These are phyloP conservation scores for Muricea muricata DNA, from an alignment of 92 coral and sea anemone genomes.

Conservation along the genomic window DNA sequence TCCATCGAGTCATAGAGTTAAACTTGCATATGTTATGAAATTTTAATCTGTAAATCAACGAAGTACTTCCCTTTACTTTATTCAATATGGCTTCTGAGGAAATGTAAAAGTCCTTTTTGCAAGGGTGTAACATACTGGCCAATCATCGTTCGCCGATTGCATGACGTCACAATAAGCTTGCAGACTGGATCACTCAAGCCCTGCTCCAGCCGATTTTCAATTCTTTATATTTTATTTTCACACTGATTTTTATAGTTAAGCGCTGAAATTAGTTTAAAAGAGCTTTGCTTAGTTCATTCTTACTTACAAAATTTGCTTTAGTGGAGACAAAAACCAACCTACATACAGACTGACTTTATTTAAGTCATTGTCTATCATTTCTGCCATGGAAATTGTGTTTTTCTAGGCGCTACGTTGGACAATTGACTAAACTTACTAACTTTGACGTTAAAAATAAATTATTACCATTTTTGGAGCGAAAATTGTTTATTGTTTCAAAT, in stretches of 20 bases:
- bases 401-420: no score
- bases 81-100: slow-evolving; percentile 44
- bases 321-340: no score
- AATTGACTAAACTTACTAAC: background rate
- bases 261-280: no score
- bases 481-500: background rate
- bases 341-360: no score
- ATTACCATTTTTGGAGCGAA: background rate
- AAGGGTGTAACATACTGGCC: slow-evolving; percentile 45
- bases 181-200: no score
- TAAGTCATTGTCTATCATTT: no score
- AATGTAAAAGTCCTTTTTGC: slow-evolving; percentile 12
- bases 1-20: slow-evolving; percentile 30
- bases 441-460: background rate
- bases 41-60: slow-evolving; percentile 36
- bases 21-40: slow-evolving; percentile 16
- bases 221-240: no score
- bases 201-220: no score
- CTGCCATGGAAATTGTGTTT: no score
- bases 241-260: no score
- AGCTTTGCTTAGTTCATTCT: no score
- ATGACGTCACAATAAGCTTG: slow-evolving; percentile 40
- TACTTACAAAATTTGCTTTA: no score
- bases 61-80: slow-evolving; percentile 33
- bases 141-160: slow-evolving; percentile 25